Evolutionary conservation across 2,888 invertebrate genomes (phyloP), one percentile per base, ranked within the genome.

Genomic region (Hirtodrosophila cameraria): DNA sequence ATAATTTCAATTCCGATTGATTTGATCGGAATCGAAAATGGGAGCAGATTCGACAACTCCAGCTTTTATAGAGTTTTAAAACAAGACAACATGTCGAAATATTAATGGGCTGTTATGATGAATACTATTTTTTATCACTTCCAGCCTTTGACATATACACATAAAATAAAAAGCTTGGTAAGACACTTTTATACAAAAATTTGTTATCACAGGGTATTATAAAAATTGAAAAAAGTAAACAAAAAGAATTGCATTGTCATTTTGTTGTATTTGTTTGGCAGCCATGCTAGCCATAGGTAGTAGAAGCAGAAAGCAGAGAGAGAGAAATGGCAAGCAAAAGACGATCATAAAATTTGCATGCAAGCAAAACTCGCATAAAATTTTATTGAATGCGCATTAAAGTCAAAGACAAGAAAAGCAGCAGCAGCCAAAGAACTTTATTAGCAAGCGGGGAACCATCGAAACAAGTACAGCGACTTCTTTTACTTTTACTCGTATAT

Each of bases 301-400:
- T 15, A 11, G n/a, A 16, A 2, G n/a, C 9, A 36, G 13, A 45
- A 20, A n/a, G n/a, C n/a, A 11, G n/a, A 4, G 11, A n/a, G n/a
- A 30, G 15, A 9, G n/a, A 13, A 8, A 20, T 2, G 4, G 5
- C 6, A 13, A 3, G 12, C 36, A 28, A 41, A 16, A 28, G 13
- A 62, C 7, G 41, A 16, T 45, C 63, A 49, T 79, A 85, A 80
- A 80, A 80, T 86, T 80, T 80, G 84, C 86, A 80, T 86, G 66
- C 77, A 86, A 80, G 83, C 86, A 86, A 86, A 80, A 76, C 42
- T 74, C 85, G 45, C 69, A 81, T 81, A 83, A 86, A 81, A 74
- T 81, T 86, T 81, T 81, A 81, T 81, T 81, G 84, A 80, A 84
- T 70, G 78, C 74, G 67, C 84, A 81, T 86, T 81, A 86, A 86